A percentile compares a stretch with the other conserved stretches of the same genome.
Conservation (phyloP, 1,140 invertebrate genomes). For the Microplitis mediator region DNA sequence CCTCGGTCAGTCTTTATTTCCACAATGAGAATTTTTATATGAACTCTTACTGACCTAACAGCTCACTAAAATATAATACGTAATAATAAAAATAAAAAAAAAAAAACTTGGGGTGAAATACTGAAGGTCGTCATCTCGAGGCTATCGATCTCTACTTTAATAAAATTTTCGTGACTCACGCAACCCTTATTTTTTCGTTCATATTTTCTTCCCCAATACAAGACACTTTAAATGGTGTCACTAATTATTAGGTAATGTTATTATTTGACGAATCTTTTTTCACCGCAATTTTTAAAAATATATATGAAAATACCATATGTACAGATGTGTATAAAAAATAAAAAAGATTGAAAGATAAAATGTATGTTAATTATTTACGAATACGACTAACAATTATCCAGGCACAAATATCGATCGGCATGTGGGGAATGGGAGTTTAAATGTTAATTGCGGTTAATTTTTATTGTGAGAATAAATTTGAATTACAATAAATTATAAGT, state of each 20-base stretch:
- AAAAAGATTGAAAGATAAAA: too few relatives aligned
- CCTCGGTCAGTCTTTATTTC: background rate
- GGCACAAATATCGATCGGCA: too few relatives aligned
- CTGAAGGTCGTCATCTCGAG: constrained; percentile 9
- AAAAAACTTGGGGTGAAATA: background rate
- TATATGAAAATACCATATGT: too few relatives aligned
- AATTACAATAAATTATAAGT: too few relatives aligned
- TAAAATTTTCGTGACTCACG: constrained; percentile 17
- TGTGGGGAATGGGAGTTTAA: too few relatives aligned
- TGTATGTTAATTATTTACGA: too few relatives aligned
- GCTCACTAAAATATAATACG: background rate
- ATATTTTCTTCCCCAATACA: background rate
- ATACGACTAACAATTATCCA: too few relatives aligned
- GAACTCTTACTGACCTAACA: background rate
- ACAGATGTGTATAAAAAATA: too few relatives aligned
- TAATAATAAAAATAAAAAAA: background rate
- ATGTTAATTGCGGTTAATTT: too few relatives aligned
- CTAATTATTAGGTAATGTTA: background rate
- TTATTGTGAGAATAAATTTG: too few relatives aligned
- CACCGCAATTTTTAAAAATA: too few relatives aligned
- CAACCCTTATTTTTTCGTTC: background rate
- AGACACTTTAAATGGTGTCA: too few relatives aligned
- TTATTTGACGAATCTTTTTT: background rate
- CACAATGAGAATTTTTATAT: background rate
- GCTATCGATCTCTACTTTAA: constrained; percentile 10